A percentile compares a stretch with the other conserved stretches of the same genome.
Conservation (phyloP, 1,140 invertebrate genomes). For the Calephelis virginiensis region DNA sequence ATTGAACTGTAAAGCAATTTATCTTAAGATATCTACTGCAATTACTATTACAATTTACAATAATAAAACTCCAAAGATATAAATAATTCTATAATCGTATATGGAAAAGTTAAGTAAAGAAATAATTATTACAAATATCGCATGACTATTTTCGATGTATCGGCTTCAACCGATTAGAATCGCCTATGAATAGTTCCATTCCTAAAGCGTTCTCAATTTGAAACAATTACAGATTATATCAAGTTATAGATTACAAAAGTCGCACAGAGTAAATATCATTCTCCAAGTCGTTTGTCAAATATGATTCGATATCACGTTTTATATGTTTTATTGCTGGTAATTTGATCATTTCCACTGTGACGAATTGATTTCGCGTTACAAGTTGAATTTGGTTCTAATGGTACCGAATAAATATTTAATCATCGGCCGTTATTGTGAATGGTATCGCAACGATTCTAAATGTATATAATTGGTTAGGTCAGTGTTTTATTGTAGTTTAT, state of each 20-base stretch:
- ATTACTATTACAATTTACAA: conserved; percentile 17
- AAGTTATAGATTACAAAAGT: conserved; percentile 16
- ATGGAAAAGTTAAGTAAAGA: background rate
- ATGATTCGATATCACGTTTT: conserved; percentile 18
- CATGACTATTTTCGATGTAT: conserved; percentile 14
- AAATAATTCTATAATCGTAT: background rate
- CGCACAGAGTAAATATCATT: conserved; percentile 17
- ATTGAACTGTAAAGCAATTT: conserved; percentile 6
- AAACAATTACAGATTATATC: conserved; percentile 16
- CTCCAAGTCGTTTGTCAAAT: conserved; percentile 14
- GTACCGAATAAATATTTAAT: conserved; percentile 18
- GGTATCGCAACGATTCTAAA: conserved; percentile 15
- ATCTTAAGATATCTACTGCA: conserved; percentile 1
- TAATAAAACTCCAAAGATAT: conserved; percentile 13
- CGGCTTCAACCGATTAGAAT: conserved; percentile 7
- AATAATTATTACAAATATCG: conserved; percentile 5
- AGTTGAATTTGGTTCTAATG: conserved; percentile 13
- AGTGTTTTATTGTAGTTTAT: conserved; percentile 17
- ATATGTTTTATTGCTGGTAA: conserved; percentile 16
- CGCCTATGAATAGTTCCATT: conserved; percentile 6
- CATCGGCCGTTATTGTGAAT: conserved; percentile 16
- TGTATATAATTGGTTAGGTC: conserved; percentile 14
- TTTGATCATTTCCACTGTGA: conserved; percentile 17
- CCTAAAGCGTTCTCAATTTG: conserved; percentile 12
- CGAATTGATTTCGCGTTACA: conserved; percentile 14